A percentile compares a stretch with the other conserved stretches of the same genome.
phyloP scores from a whole-genome alignment of 2,888 invertebrate genomes.

The Hymenopus coronatus region DNA sequence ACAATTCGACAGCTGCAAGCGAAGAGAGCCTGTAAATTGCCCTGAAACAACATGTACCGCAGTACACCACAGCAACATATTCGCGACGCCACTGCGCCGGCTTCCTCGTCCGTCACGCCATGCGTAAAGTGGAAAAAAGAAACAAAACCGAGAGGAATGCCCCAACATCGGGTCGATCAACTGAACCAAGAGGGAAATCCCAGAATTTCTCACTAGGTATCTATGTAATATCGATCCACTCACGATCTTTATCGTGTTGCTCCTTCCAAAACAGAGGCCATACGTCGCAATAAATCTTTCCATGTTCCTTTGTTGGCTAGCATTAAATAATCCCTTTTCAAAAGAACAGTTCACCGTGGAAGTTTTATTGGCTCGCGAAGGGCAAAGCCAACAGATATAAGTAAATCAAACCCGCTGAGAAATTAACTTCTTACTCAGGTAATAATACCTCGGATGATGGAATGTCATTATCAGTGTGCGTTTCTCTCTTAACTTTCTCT shows the following conservation, averaged over 20 bases:
- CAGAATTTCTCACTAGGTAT: background rate
- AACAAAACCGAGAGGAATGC: background rate
- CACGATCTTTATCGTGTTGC: background rate
- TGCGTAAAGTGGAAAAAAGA: background rate
- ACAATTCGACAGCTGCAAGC: too few relatives aligned
- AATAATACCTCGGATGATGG: background rate
- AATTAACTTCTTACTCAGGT: too few relatives aligned
- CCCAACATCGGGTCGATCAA: background rate
- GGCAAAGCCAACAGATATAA: background rate
- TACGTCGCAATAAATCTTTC: background rate
- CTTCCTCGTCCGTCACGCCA: background rate
- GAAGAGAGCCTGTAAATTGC: background rate
- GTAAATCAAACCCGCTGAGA: background rate
- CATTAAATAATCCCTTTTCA: background rate
- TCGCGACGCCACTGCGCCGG: background rate
- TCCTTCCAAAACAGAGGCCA: background rate
- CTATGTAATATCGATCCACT: background rate
- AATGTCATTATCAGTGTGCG: background rate
- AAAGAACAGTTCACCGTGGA: background rate
- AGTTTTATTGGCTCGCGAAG: background rate
- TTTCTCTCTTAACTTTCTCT: too few relatives aligned
- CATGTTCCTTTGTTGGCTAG: background rate
- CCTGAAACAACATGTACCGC: background rate
- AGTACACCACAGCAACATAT: background rate
- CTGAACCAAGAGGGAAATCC: background rate